Percentiles rank a stretch among this genome's conserved stretches.
Conservation (phyloP, 2,113 vertebrate species). For the Cathartes aura region DNA sequence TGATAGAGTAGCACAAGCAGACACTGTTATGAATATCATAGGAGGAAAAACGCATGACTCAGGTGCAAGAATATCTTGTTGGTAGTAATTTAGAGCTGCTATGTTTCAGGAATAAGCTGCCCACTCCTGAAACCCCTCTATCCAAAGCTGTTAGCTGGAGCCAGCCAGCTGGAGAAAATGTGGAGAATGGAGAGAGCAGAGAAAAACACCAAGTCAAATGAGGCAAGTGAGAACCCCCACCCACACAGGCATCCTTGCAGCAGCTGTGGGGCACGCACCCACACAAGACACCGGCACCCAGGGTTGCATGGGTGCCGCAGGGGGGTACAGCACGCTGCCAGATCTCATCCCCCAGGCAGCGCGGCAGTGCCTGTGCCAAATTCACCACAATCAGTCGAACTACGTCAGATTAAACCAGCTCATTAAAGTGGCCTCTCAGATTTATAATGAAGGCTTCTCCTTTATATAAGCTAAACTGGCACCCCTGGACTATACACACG, state of each 20-base stretch:
- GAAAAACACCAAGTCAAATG: background rate
- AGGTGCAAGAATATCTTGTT: background rate
- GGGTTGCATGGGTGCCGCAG: accelerated
- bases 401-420: background rate
- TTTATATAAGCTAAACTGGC: background rate
- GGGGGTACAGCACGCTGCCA: background rate
- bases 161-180: background rate
- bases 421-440: background rate
- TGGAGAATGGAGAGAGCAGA: background rate
- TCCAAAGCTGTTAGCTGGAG: background rate
- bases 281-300: accelerated
- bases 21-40: background rate
- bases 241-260: background rate
- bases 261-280: background rate
- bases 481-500: background rate
- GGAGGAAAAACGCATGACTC: background rate
- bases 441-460: background rate
- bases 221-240: background rate
- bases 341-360: background rate
- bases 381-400: background rate
- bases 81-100: background rate
- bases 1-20: background rate
- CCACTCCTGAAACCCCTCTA: background rate
- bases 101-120: background rate
- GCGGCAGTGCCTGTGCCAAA: background rate